These are phyloP conservation scores for Ophraella communa DNA, from an alignment of 2,888 invertebrate genomes.

Conservation along the genomic window DNA sequence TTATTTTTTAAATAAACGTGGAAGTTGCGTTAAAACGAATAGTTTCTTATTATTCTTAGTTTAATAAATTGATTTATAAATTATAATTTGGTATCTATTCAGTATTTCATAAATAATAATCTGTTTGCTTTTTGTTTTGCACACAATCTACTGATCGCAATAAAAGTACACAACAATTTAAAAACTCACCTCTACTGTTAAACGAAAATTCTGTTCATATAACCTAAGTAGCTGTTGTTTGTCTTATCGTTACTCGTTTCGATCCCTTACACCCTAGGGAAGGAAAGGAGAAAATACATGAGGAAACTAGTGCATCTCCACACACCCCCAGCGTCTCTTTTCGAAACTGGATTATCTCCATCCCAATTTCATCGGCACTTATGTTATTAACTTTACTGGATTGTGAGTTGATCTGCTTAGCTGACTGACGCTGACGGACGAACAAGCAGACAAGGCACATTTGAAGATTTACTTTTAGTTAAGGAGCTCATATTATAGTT, in stretches of 20 bases:
- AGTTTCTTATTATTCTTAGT: too few species aligned
- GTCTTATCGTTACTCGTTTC: background rate
- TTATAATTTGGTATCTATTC: too few species aligned
- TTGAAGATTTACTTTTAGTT: background rate
- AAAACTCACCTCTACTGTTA: too few species aligned
- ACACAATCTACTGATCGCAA: too few species aligned
- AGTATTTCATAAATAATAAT: too few species aligned
- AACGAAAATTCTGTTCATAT: background rate
- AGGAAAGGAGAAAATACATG: background rate
- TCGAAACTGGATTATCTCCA: slow-evolving; percentile 55
- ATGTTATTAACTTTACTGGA: slow-evolving; percentile 57
- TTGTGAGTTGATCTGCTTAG: slow-evolving; percentile 56
- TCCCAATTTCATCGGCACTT: slow-evolving; percentile 56
- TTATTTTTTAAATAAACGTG: too few species aligned
- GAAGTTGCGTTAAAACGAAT: too few species aligned
- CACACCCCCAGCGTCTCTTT: slow-evolving; percentile 44
- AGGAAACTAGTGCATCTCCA: slow-evolving; percentile 31
- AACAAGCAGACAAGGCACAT: slow-evolving; percentile 6
- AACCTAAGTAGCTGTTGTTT: background rate
- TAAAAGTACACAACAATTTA: too few species aligned
- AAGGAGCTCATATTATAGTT: background rate
- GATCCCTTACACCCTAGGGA: background rate
- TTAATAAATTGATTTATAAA: too few species aligned
- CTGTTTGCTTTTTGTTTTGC: too few species aligned
- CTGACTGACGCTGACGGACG: slow-evolving; percentile 49